Base-by-base conservation (phyloP, 2,113 vertebrate species). In the Numenius arquata region DNA sequence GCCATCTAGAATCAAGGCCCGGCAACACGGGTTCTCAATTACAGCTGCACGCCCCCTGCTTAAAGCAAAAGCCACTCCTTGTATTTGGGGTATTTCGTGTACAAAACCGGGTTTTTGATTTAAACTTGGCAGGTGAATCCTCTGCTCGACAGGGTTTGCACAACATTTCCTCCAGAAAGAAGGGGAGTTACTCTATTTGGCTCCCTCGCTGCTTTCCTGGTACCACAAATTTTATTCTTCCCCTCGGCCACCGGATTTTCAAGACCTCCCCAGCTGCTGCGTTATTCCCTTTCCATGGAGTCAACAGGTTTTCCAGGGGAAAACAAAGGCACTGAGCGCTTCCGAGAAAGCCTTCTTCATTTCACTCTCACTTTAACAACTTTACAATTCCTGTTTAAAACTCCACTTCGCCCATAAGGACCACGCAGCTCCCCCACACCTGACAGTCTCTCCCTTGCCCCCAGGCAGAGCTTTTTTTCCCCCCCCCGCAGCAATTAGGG, bases 381-480 rank as follows among this genome's bases (percentile, higher is more conserved):
- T 45, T 61, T 5, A 36, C 19, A 77, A 15, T 4, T 70, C 29
- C 55, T 48, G 16, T 32, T 59, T n/a, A 43, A 48, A 85, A 38
- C 41, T 14, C 29, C 18, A 7, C 26, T 29, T 5, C 17, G 34
- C 13, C 40, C 27, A 27, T 8, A 25, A 0, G 11, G 30, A 53
- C 22, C 61, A 59, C 1, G 3, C 12, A 61, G 55, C 7, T 36
- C n/a, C 58, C 47, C 17, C 30, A 58, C 22, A 48, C 27, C 15
- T 17, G 29, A 50, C 8, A 7, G 38, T n/a, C 27, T 63, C 32
- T 63, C 25, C 16, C 19, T 8, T n/a, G 26, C 16, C 53, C 14
- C 0, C 0, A 52, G 62, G 47, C 41, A 75, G 34, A 66, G 16
- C 26, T 2, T 32, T 76, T 32, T 38, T 38, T 26, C 10, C 9